phyloP scores from a whole-genome alignment of 2,797 vertebrate genomes.

The Bryconaethiops microstoma region DNA sequence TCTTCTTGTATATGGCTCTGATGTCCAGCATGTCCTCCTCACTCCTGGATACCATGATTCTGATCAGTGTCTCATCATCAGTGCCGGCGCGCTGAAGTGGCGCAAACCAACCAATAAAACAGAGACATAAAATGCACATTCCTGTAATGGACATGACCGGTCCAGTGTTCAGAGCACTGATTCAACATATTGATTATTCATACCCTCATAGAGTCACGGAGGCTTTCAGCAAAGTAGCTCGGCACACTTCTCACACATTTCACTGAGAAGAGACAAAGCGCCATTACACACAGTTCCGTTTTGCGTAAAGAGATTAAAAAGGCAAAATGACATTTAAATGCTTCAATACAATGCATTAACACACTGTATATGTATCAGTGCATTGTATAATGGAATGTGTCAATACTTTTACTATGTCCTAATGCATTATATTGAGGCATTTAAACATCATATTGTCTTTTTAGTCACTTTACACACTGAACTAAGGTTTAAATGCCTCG shows the following conservation, averaged over 20 bases:
- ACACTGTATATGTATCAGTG: too few species aligned
- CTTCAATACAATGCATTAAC: too few species aligned
- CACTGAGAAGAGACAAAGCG: slow-evolving; percentile 72
- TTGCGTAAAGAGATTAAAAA: neutral
- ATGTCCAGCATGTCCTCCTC: slow-evolving; percentile 93
- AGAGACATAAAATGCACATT: neutral
- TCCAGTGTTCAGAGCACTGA: too few species aligned
- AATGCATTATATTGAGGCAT: too few species aligned
- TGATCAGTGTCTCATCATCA: slow-evolving; percentile 88
- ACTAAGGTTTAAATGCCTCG: neutral
- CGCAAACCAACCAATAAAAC: slow-evolving; percentile 26
- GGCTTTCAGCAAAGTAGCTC: slow-evolving; percentile 85
- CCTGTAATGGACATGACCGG: neutral
- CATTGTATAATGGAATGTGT: too few species aligned
- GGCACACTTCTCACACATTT: slow-evolving; percentile 88
- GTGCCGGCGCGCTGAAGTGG: slow-evolving; percentile 85
- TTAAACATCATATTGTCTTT: too few species aligned
- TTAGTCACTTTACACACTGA: too few species aligned
- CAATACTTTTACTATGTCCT: neutral
- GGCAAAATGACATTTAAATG: neutral
- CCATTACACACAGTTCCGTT: slow-evolving; percentile 10
- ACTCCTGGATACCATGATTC: slow-evolving; percentile 92
- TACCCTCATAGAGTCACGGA: slow-evolving; percentile 91
- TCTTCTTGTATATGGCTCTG: slow-evolving; percentile 81
- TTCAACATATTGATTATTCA: slow-evolving; percentile 37